Evolutionary conservation across 2,113 vertebrate species (phyloP).

Genomic region (Nyctibius bracteatus): DNA sequence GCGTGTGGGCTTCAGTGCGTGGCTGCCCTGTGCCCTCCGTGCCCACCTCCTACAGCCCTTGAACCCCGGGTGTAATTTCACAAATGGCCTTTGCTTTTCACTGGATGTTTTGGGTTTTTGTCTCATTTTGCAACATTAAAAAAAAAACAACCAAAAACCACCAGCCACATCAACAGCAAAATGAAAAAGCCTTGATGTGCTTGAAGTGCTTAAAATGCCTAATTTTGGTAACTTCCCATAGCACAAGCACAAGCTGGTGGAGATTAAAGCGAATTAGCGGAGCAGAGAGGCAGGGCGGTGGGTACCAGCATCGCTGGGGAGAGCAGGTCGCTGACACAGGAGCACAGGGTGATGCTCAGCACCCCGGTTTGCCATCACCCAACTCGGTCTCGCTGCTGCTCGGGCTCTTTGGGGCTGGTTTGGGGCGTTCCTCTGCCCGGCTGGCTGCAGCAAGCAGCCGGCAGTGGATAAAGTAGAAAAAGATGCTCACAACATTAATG

Average conservation of each 20-base stretch:
- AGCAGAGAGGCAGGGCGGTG: not conserved
- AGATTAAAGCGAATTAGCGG: fast-evolving
- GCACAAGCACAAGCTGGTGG: fast-evolving
- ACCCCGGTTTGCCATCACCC: fast-evolving
- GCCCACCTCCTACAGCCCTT: not conserved
- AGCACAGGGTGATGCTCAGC: not conserved
- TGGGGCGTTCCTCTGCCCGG: not conserved
- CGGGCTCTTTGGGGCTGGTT: not conserved
- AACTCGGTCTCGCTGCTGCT: fast-evolving
- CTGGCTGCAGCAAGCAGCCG: not conserved
- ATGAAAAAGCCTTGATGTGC: not conserved
- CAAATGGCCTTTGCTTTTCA: not conserved
- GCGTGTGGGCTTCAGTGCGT: not conserved
- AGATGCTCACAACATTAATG: not conserved
- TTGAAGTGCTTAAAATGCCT: not conserved
- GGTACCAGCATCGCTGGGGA: not conserved
- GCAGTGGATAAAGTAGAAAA: not conserved
- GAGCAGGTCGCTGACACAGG: fast-evolving
- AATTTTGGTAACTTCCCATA: fast-evolving
- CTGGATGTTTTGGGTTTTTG: not conserved
- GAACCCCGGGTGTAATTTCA: not conserved
- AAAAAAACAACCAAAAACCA: not conserved
- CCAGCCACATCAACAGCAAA: not conserved
- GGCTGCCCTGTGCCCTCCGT: not conserved
- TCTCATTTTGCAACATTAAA: fast-evolving